Evolutionary conservation across 1,140 invertebrate species (phyloP).

Genomic region (Nephila pilipes): DNA sequence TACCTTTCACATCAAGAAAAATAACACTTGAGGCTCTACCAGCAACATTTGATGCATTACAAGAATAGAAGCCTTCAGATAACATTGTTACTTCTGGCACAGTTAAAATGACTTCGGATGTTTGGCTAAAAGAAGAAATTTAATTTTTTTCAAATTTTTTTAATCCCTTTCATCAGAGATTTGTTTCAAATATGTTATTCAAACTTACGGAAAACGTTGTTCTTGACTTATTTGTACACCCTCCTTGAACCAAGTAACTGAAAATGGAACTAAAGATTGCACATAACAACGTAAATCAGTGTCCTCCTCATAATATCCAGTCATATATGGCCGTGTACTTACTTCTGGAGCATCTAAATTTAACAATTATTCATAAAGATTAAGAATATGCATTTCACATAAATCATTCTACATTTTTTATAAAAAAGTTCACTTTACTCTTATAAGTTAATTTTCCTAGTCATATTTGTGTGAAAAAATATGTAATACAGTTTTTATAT

Average conservation of each 20-base stretch:
- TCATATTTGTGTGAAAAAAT: too few relatives aligned
- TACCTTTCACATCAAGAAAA: conserved; percentile 84
- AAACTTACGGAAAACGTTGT: conserved; percentile 75
- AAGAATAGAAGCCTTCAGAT: conserved; percentile 92
- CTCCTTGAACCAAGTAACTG: conserved; percentile 83
- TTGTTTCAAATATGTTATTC: not conserved
- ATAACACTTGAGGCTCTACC: conserved; percentile 93
- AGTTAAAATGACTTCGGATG: conserved; percentile 81
- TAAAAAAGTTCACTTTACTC: too few relatives aligned
- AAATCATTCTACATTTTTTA: not conserved
- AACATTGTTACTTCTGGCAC: conserved; percentile 80
- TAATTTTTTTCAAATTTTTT: not conserved
- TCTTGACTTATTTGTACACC: conserved; percentile 79
- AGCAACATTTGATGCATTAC: conserved; percentile 95
- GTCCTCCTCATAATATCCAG: conserved; percentile 78
- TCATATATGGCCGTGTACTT: conserved; percentile 80
- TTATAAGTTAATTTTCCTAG: too few relatives aligned
- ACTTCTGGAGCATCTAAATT: conserved; percentile 79
- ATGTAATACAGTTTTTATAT: too few relatives aligned
- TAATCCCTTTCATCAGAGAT: not conserved
- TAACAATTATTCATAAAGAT: not conserved
- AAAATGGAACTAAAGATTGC: conserved; percentile 83
- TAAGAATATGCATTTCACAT: not conserved
- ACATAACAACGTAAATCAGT: conserved; percentile 83
- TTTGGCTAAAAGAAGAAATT: conserved; percentile 80